Percentiles rank a stretch among this genome's conserved stretches.
These are phyloP conservation scores for Pristiophorus japonicus DNA, from an alignment of 2,113 vertebrate genomes.

Conservation along the genomic window DNA sequence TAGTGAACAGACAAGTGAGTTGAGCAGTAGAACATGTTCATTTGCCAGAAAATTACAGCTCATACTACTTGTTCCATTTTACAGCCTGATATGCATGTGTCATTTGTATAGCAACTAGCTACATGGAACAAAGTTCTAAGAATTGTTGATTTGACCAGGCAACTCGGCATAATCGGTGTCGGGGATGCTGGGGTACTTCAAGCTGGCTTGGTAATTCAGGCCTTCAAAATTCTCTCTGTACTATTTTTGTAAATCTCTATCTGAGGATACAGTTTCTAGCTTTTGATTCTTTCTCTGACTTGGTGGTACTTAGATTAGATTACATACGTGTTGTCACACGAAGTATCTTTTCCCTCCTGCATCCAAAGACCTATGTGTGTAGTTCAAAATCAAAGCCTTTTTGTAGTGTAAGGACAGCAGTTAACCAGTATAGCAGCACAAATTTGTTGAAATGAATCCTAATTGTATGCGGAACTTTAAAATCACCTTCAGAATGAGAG, in stretches of 20 bases:
- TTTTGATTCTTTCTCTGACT: background rate
- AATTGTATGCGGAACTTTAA: background rate
- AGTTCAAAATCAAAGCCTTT: background rate
- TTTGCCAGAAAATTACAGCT: background rate
- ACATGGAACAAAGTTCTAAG: background rate
- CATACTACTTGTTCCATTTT: background rate
- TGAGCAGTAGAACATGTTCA: background rate
- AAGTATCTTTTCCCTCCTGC: background rate
- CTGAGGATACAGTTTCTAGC: background rate
- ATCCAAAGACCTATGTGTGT: background rate
- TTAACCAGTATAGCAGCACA: background rate
- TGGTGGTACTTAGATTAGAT: background rate
- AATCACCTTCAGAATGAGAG: background rate
- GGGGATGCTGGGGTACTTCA: background rate
- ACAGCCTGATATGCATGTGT: background rate
- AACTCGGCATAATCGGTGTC: background rate
- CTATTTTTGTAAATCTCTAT: background rate
- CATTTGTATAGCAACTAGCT: background rate
- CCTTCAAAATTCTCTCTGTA: no score
- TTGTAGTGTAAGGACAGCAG: no score
- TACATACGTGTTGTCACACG: background rate
- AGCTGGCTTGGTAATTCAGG: background rate
- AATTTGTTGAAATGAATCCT: background rate
- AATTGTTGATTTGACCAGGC: background rate
- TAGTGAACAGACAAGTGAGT: background rate